phyloP scores from a whole-genome alignment of 2,888 invertebrate genomes.

The Acanthosepion esculentum region DNA sequence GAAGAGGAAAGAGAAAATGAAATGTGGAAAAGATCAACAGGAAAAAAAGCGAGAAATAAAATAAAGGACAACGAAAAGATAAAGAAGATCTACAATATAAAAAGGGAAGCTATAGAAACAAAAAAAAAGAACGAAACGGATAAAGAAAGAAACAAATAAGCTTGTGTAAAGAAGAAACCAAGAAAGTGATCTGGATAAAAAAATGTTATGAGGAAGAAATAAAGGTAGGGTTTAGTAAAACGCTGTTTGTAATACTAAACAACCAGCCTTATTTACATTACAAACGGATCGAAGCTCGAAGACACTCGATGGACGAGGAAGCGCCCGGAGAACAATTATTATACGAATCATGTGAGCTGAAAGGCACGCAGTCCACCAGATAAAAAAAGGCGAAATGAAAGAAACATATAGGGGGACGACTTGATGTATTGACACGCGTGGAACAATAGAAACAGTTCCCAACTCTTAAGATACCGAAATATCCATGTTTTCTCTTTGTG shows the following conservation, averaged over 20 bases:
- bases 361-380: background rate
- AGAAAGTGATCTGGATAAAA: too few relatives aligned
- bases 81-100: too few relatives aligned
- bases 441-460: background rate
- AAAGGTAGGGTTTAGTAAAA: background rate
- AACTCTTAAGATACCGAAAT: background rate
- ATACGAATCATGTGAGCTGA: background rate
- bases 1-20: too few relatives aligned
- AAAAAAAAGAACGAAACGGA: too few relatives aligned
- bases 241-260: background rate
- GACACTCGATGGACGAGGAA: background rate
- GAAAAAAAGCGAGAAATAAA: too few relatives aligned
- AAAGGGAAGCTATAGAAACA: too few relatives aligned
- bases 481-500: too few relatives aligned
- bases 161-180: too few relatives aligned
- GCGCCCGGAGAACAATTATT: background rate
- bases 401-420: background rate
- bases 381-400: background rate
- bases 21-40: too few relatives aligned
- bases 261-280: background rate
- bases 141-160: too few relatives aligned
- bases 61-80: too few relatives aligned
- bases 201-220: background rate
- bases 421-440: conserved; percentile 1
- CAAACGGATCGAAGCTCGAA: conserved; percentile 16